Evolutionary conservation across 1,140 invertebrate genomes (phyloP).

Genomic region (Papilio polyxenes): DNA sequence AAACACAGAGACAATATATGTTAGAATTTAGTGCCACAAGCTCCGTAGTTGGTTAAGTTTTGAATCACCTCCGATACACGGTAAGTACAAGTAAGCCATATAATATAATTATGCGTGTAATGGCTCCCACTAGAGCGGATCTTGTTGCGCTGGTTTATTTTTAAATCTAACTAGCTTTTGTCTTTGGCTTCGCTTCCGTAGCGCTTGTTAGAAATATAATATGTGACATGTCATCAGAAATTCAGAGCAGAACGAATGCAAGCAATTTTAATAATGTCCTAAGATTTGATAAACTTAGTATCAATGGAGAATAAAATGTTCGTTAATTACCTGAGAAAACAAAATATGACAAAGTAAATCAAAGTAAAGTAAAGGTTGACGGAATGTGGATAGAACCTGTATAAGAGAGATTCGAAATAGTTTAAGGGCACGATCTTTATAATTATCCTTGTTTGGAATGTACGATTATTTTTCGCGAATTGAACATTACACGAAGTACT

Average conservation of each 20-base stretch:
- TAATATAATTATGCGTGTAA: constrained; percentile 25
- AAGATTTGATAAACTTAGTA: too few relatives aligned
- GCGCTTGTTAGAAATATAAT: neutral
- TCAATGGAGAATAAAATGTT: neutral
- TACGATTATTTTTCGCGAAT: too few relatives aligned
- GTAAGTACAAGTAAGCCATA: constrained; percentile 16
- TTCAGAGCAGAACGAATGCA: too few relatives aligned
- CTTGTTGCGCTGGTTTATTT: constrained; percentile 16
- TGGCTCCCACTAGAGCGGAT: constrained; percentile 16
- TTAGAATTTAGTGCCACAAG: neutral
- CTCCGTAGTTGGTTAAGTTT: constrained; percentile 9
- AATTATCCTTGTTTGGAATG: too few relatives aligned
- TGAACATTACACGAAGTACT: too few relatives aligned
- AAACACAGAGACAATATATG: neutral
- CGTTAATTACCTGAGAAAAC: neutral
- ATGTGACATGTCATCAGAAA: neutral
- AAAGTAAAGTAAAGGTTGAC: too few relatives aligned
- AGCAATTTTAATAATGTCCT: too few relatives aligned
- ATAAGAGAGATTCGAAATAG: too few relatives aligned
- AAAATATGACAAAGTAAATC: too few relatives aligned
- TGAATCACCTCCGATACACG: neutral
- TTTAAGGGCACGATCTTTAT: too few relatives aligned
- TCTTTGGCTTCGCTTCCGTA: constrained; percentile 10
- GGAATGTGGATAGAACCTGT: too few relatives aligned
- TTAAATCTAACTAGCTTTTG: constrained; percentile 22